A percentile compares a stretch with the other conserved stretches of the same genome.
phyloP scores from a whole-genome alignment of 2,888 invertebrate species.

The Noctua fimbriata region DNA sequence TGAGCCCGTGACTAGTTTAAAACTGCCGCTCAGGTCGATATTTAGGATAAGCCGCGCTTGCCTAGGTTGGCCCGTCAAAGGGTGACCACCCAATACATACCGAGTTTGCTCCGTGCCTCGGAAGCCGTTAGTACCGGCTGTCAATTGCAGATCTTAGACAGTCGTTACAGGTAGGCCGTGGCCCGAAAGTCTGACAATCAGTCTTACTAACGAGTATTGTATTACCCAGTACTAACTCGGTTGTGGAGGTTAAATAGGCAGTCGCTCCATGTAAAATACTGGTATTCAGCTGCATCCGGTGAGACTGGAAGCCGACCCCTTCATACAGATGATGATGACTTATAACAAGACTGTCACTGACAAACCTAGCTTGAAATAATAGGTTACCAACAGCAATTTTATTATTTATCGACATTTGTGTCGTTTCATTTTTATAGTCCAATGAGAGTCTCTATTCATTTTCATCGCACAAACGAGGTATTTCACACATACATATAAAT shows the following conservation, averaged over 20 bases:
- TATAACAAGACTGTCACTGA: neutral
- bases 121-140: neutral
- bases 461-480: slow-evolving; percentile 48
- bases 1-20: too few species aligned
- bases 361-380: neutral
- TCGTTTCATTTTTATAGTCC: slow-evolving; percentile 23
- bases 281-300: too few species aligned
- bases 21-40: too few species aligned
- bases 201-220: too few species aligned
- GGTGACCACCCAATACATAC: too few species aligned
- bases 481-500: slow-evolving; percentile 37
- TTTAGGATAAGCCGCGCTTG: too few species aligned
- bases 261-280: neutral
- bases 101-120: neutral
- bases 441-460: slow-evolving; percentile 12
- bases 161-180: neutral
- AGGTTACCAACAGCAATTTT: neutral
- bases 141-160: neutral
- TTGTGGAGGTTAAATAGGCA: too few species aligned
- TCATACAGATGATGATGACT: neutral
- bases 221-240: too few species aligned
- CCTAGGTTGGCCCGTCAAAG: too few species aligned
- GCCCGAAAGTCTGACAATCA: too few species aligned
- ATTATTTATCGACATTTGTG: neutral
- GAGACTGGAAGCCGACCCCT: neutral